Conservation (phyloP, 2,888 invertebrate species). For the Nomada fabriciana region DNA sequence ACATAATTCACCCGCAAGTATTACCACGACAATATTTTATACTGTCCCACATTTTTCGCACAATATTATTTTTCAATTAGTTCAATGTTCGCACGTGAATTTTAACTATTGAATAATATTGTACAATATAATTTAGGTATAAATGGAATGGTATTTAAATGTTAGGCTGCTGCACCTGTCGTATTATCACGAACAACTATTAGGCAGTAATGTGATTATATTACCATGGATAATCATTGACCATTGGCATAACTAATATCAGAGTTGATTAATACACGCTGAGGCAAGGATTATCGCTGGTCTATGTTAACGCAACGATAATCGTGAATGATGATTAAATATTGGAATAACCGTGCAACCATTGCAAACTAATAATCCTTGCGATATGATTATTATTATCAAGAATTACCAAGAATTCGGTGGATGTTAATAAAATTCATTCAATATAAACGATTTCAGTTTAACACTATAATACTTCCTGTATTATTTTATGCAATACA, state of each 20-base stretch:
- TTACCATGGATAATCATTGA: neutral
- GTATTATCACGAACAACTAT: neutral
- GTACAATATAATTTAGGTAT: neutral
- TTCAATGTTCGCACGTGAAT: neutral
- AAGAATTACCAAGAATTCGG: neutral
- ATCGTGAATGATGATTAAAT: neutral
- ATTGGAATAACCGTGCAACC: neutral
- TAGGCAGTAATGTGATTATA: neutral
- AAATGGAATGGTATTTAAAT: neutral
- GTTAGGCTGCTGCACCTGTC: neutral
- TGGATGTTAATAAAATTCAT: neutral
- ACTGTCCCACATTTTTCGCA: neutral
- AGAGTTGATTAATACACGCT: neutral
- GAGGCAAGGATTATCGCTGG: neutral
- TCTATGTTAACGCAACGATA: neutral
- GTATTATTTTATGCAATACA: too few species aligned
- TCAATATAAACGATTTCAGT: neutral
- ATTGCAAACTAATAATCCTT: neutral
- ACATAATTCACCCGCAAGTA: constrained; percentile 6
- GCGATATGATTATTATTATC: neutral
- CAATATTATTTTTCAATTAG: neutral
- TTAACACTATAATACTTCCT: too few species aligned
- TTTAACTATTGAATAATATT: neutral
- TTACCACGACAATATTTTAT: neutral
- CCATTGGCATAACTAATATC: neutral